Conservation (phyloP, 1,140 invertebrate genomes). For the Forficula auricularia region DNA sequence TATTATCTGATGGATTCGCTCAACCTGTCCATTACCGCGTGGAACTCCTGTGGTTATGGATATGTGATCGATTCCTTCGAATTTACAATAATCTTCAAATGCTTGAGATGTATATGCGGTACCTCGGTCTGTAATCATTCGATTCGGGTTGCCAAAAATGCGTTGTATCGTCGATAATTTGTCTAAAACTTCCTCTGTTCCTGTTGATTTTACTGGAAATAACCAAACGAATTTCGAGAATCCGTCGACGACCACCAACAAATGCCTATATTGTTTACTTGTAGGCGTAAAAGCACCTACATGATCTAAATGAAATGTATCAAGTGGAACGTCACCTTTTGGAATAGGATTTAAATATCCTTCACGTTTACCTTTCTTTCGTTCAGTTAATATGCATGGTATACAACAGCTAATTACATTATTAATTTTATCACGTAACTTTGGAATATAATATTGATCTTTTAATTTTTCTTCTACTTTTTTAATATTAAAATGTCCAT, state of each 20-base stretch:
- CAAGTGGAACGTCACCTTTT: constrained; percentile 18
- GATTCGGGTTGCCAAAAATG: constrained; percentile 13
- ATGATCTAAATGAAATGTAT: constrained; percentile 19
- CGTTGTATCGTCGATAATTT: not conserved
- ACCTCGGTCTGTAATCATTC: constrained; percentile 13
- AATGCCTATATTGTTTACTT: constrained; percentile 12
- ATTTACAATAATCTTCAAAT: constrained; percentile 12
- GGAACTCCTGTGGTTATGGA: constrained; percentile 12
- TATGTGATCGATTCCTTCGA: constrained; percentile 10
- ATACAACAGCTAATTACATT: constrained; percentile 15
- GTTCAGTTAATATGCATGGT: constrained; percentile 17
- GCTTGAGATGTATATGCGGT: constrained; percentile 13
- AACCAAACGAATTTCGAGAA: constrained; percentile 16
- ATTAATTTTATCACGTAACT: constrained; percentile 16
- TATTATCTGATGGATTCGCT: constrained; percentile 13
- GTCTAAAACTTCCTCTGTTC: not conserved
- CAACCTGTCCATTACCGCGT: constrained; percentile 16
- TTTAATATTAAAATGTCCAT: constrained; percentile 16
- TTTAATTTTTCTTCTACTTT: constrained; percentile 15
- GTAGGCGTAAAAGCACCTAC: constrained; percentile 16
- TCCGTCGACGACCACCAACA: constrained; percentile 11
- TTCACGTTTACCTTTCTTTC: constrained; percentile 16
- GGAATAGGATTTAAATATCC: constrained; percentile 17
- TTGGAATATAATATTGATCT: constrained; percentile 18
- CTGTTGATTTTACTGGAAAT: constrained; percentile 1